A percentile compares a stretch with the other conserved stretches of the same genome.
Conservation (phyloP, 2,888 invertebrate species). For the Orthosia gothica region DNA sequence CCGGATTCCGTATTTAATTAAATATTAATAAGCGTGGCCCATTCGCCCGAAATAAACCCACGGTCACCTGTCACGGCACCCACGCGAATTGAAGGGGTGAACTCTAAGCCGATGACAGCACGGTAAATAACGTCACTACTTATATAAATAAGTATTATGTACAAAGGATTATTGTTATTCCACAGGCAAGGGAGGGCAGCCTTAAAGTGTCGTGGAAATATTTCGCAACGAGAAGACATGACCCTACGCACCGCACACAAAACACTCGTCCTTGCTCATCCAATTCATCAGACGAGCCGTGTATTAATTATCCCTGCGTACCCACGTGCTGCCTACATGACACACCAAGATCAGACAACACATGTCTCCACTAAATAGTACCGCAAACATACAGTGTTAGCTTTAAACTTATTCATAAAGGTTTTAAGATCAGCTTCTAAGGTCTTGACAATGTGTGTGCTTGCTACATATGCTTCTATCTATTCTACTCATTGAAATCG, state of each 20-base stretch:
- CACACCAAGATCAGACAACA: constrained; percentile 41
- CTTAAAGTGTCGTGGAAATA: constrained; percentile 21
- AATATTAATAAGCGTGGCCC: not conserved
- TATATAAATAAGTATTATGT: constrained; percentile 35
- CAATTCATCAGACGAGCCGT: constrained; percentile 37
- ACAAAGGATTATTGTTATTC: constrained; percentile 31
- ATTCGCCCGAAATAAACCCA: not conserved
- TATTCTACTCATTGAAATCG: not conserved
- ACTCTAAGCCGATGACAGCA: constrained; percentile 34
- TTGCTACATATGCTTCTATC: too few relatives aligned
- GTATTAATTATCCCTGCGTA: constrained; percentile 59
- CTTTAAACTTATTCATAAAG: not conserved
- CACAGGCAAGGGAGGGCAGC: constrained; percentile 12
- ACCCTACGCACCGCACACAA: constrained; percentile 52
- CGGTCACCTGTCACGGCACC: constrained; percentile 9
- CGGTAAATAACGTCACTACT: constrained; percentile 23
- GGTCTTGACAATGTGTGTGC: not conserved
- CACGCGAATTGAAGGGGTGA: constrained; percentile 27
- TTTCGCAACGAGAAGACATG: constrained; percentile 5
- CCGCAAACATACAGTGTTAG: not conserved
- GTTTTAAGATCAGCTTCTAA: constrained; percentile 15
- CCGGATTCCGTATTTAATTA: not conserved
- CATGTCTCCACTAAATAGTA: constrained; percentile 25
- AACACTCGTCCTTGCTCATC: constrained; percentile 60
- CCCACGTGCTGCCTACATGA: constrained; percentile 66